phyloP scores from a whole-genome alignment of 2,113 vertebrate genomes.

The Nothoprocta pentlandii region DNA sequence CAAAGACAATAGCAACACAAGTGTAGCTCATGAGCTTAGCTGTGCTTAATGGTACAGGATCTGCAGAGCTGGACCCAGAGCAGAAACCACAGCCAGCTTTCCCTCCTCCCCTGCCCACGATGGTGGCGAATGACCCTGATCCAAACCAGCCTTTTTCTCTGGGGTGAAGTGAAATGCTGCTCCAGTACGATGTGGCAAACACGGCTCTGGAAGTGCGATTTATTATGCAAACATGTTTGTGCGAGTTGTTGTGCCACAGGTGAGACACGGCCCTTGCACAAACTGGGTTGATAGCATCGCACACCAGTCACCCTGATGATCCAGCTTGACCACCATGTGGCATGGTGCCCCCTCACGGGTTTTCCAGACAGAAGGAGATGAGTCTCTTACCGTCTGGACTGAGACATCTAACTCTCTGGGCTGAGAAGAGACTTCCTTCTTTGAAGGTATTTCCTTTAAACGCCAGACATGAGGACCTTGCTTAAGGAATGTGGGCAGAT shows the following conservation, averaged over 20 bases:
- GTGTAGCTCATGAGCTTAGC: conserved; percentile 23
- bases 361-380: not conserved
- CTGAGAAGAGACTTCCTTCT: not conserved
- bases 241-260: not conserved
- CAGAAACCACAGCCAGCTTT: conserved; percentile 37
- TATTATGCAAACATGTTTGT: not conserved
- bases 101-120: not conserved
- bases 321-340: not conserved
- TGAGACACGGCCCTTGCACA: accelerated
- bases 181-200: not conserved
- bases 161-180: accelerated
- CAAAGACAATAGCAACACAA: conserved; percentile 58
- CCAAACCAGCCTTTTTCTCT: not conserved
- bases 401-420: accelerated
- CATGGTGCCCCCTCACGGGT: not conserved
- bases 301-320: not conserved
- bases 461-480: not conserved
- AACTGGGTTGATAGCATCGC: accelerated
- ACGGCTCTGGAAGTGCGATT: not conserved
- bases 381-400: not conserved
- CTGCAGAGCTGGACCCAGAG: conserved; percentile 19
- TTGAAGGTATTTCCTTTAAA: not conserved
- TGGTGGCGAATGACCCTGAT: not conserved
- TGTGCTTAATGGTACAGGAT: conserved; percentile 32
- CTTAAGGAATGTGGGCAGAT: not conserved